Evolutionary conservation across 2,113 vertebrate species (phyloP).

Genomic region (Clarias gariepinus): DNA sequence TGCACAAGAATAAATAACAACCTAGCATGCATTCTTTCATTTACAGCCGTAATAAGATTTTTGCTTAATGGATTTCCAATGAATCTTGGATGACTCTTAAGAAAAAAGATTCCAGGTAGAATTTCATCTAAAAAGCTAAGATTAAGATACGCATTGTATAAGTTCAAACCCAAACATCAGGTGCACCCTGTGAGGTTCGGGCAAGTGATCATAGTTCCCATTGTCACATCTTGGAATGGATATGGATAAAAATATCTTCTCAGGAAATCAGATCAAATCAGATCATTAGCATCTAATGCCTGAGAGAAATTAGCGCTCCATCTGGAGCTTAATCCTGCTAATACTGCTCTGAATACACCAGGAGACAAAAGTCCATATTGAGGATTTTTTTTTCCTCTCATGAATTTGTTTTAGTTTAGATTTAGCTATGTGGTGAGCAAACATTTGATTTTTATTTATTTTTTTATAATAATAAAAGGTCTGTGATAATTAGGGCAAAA

Average conservation of each 20-base stretch:
- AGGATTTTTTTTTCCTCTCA: neutral
- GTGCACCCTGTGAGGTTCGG: neutral
- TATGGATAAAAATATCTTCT: conserved; percentile 18
- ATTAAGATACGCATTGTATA: neutral
- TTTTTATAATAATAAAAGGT: conserved; percentile 22
- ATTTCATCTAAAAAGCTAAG: neutral
- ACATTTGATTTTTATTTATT: no score
- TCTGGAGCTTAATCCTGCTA: conserved; percentile 40
- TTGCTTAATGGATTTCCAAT: neutral
- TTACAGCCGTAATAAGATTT: neutral
- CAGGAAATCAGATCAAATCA: conserved; percentile 35
- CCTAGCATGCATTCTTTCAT: no score
- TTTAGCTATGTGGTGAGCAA: neutral
- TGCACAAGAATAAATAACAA: neutral
- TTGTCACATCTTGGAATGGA: conserved; percentile 31
- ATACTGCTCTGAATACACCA: conserved; percentile 36
- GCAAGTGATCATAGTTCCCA: neutral
- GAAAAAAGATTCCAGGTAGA: neutral
- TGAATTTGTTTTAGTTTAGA: conserved; percentile 18
- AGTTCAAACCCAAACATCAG: neutral
- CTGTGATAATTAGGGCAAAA: conserved; percentile 27
- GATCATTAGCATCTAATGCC: conserved; percentile 45
- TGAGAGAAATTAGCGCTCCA: conserved; percentile 49
- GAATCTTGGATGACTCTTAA: neutral
- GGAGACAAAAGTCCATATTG: conserved; percentile 14